Conservation (phyloP, 1,140 invertebrate genomes). For the Hycleus cichorii region DNA sequence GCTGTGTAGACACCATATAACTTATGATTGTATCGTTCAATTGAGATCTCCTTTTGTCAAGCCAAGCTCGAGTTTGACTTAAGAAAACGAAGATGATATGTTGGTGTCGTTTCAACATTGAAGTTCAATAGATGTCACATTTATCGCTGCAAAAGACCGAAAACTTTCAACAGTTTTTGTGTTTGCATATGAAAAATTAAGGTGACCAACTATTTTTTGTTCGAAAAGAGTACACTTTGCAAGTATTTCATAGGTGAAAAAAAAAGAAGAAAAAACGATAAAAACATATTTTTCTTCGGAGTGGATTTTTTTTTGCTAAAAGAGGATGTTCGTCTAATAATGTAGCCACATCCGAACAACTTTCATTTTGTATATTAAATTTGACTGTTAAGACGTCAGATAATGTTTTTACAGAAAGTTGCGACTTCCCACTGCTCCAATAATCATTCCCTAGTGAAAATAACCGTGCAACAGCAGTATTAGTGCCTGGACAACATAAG, state of each 20-base stretch:
- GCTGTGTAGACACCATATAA: no score
- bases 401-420: conserved; percentile 13
- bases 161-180: no score
- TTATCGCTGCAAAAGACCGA: no score
- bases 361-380: conserved; percentile 9
- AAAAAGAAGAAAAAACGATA: conserved; percentile 1
- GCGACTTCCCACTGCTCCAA: conserved; percentile 3
- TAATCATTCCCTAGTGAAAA: conserved; percentile 13
- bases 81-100: no score
- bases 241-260: background rate
- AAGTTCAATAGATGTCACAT: no score
- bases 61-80: no score
- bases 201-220: no score
- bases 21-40: no score
- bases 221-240: no score
- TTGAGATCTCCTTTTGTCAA: no score
- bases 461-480: conserved; percentile 1
- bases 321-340: conserved; percentile 11
- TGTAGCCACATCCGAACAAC: conserved; percentile 5
- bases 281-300: conserved; percentile 6
- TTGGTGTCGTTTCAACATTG: no score
- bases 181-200: no score
- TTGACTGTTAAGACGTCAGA: conserved; percentile 11
- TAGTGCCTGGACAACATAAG: conserved; percentile 15
- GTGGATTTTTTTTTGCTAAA: conserved; percentile 14